Percentiles rank a stretch among this genome's conserved stretches.
These are phyloP conservation scores for Calyptomena viridis DNA, from an alignment of 2,113 vertebrate species.

Conservation along the genomic window DNA sequence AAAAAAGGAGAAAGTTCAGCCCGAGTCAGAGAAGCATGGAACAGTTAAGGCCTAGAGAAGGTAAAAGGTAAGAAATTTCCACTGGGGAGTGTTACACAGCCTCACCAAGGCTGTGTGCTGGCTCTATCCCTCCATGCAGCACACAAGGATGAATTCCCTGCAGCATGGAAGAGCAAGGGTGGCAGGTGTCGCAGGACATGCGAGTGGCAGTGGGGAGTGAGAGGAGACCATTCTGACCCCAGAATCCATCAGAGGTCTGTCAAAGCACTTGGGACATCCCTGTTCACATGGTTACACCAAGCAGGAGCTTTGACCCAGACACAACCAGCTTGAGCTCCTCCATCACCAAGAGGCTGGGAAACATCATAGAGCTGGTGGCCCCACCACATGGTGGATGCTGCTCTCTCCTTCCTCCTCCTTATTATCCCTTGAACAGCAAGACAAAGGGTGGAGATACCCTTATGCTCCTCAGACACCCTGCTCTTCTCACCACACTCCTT, in stretches of 20 bases:
- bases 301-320: background rate
- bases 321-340: background rate
- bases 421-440: background rate
- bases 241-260: background rate
- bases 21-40: background rate
- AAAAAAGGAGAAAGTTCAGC: background rate
- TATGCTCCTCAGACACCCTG: background rate
- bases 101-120: background rate
- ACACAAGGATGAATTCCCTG: background rate
- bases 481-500: background rate
- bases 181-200: background rate
- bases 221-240: background rate
- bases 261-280: background rate
- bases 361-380: background rate
- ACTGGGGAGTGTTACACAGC: background rate
- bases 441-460: background rate
- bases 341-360: background rate
- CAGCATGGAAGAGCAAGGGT: background rate
- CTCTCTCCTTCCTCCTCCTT: background rate
- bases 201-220: fast-evolving
- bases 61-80: background rate
- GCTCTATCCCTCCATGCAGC: background rate
- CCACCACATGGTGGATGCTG: background rate
- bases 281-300: background rate
- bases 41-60: conserved; percentile 25